These are phyloP conservation scores for Lottia gigantea DNA, from an alignment of 2,888 invertebrate species.

Conservation along the genomic window DNA sequence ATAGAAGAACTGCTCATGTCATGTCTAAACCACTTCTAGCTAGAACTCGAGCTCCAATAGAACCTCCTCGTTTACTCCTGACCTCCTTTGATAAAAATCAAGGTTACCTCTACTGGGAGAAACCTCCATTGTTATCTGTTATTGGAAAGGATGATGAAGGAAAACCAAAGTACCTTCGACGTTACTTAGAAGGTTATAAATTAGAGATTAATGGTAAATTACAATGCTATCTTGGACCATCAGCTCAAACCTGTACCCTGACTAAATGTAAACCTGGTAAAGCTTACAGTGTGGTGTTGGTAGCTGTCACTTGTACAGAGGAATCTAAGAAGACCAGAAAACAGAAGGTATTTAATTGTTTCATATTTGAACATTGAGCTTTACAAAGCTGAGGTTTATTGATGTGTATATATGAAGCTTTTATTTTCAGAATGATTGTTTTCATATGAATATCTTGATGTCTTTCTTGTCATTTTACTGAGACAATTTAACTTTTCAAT, in stretches of 20 bases:
- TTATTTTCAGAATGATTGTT: too few relatives aligned
- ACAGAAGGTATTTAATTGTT: conserved; percentile 40
- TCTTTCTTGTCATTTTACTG: too few relatives aligned
- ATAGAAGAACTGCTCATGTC: conserved; percentile 64
- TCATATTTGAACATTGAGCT: not conserved
- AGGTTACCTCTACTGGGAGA: conserved; percentile 67
- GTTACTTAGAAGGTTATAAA: conserved; percentile 65
- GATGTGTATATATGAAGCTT: too few relatives aligned
- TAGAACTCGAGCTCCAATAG: conserved; percentile 64
- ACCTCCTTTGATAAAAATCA: conserved; percentile 61
- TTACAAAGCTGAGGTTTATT: not conserved
- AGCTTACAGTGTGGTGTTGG: conserved; percentile 62
- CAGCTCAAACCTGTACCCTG: conserved; percentile 65
- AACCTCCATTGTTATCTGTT: conserved; percentile 61
- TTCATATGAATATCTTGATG: too few relatives aligned
- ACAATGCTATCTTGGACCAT: conserved; percentile 62
- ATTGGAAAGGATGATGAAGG: conserved; percentile 52
- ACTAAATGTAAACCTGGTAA: conserved; percentile 67
- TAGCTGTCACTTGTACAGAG: conserved; percentile 66
- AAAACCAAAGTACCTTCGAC: conserved; percentile 40
- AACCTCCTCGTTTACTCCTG: conserved; percentile 60
- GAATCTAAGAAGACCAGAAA: conserved; percentile 60
- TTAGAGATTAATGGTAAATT: conserved; percentile 66
- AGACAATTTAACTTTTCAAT: too few relatives aligned
- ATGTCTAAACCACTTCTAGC: conserved; percentile 61